Conservation (phyloP, 2,113 vertebrate genomes). For the Calyptommatus sinebrachiatus region DNA sequence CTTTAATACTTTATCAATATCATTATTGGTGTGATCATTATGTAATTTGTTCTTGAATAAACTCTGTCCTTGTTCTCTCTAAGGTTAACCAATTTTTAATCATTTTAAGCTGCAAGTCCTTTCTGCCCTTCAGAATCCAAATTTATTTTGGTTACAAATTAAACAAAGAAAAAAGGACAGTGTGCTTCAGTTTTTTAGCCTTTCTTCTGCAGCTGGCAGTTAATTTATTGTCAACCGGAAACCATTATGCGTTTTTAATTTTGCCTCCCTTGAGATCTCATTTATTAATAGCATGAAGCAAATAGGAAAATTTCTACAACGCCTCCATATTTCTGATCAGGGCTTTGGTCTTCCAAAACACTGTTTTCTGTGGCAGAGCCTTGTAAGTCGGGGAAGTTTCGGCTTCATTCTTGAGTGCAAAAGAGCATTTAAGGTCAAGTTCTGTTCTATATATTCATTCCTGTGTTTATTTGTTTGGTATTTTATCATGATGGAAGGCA, state of each 20-base stretch:
- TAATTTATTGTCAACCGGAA: conserved; percentile 10
- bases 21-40: neutral
- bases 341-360: neutral
- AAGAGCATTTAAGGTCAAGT: too few species aligned
- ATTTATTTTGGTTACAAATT: conserved; percentile 4
- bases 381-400: neutral
- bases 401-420: neutral
- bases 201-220: conserved; percentile 9
- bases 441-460: neutral
- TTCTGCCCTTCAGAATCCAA: neutral
- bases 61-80: neutral
- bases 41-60: neutral
- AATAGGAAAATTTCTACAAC: neutral
- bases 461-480: neutral
- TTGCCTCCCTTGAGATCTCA: neutral
- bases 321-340: too few species aligned
- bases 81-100: neutral
- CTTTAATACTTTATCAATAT: neutral
- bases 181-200: neutral
- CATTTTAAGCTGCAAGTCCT: neutral
- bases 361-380: neutral
- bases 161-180: neutral
- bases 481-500: neutral
- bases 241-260: neutral
- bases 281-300: conserved; percentile 9